Base-by-base conservation (phyloP, 2,797 vertebrate genomes). In the Anableps anableps region DNA sequence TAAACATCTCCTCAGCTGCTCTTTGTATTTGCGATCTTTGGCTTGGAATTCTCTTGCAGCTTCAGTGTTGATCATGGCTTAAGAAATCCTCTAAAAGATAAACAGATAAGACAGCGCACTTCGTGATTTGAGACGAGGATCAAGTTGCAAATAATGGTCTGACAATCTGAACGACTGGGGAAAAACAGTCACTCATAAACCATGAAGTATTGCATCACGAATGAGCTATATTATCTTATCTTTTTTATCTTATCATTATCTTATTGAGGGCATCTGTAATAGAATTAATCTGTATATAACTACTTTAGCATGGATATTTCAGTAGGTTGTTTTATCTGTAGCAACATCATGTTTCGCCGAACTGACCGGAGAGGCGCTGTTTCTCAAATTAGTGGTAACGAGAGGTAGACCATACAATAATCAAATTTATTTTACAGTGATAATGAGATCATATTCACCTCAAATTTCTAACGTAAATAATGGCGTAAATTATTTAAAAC, bases 1-100 rank as follows among this genome's bases (percentile, higher is more conserved):
- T 80, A 96, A 85, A 77, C 75, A 75, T 90, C 92, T 96, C 88
- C 92, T 95, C 88, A 98, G 93, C 84, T 95, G 92, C 89, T 95
- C 95, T 88, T 95, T 94, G 92, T 95, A 93, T 76, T 80, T 94
- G 48, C 91, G 77, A 74, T 94, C 92, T 88, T 90, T 89, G 91
- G 87, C 86, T 26, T 94, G 94, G 84, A 94, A 92, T 36, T 94
- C 93, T 79, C 88, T 93, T 0, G 80, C 84, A 41, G 82, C 84
- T 80, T 95, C 94, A 1, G 85, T 87, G 76, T 86, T 88, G 77
- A 92, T 89, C 94, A 94, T 94, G 80, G 75, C 80, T 86, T 81
- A 58, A 73, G 43, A 41, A 14, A 43, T 71, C 74, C 17, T 77
- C 79, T 83, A 5, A 41, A 31, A 76, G 4, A 86, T 14, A 80